phyloP scores from a whole-genome alignment of 1,140 invertebrate genomes.

The Drosophila simulans region DNA sequence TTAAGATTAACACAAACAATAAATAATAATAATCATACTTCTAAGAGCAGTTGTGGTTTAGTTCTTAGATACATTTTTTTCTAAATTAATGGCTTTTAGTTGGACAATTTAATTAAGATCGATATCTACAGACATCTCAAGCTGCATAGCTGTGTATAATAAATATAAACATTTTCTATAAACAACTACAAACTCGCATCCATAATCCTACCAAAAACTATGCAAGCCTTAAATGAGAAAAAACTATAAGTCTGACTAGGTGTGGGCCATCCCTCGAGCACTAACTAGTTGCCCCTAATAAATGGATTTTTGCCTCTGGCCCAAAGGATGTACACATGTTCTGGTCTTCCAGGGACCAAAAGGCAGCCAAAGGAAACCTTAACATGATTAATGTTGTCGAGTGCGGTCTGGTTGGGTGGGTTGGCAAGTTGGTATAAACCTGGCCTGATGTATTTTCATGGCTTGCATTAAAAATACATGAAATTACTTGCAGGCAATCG shows the following conservation, averaged over 20 bases:
- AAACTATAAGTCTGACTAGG: conserved; percentile 51
- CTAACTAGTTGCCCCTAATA: conserved; percentile 64
- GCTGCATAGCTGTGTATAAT: background rate
- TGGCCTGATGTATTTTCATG: conserved; percentile 60
- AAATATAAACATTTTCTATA: background rate
- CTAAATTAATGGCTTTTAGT: no score
- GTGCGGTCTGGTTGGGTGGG: conserved; percentile 10
- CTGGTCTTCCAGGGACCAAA: conserved; percentile 2
- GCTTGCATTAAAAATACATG: conserved; percentile 71
- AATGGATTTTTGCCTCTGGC: conserved; percentile 54
- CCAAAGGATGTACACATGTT: conserved; percentile 26
- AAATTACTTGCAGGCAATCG: conserved; percentile 61
- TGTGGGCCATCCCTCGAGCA: conserved; percentile 19
- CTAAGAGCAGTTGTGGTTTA: no score
- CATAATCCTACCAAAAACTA: conserved; percentile 2
- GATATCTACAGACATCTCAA: background rate
- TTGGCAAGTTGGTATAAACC: conserved; percentile 5
- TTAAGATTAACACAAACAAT: background rate
- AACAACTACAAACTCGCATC: background rate
- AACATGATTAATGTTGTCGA: conserved; percentile 68
- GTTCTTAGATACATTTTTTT: no score
- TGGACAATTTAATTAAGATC: background rate
- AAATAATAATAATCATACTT: background rate
- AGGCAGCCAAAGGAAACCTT: conserved; percentile 35
- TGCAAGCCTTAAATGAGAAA: conserved; percentile 38